Percentiles rank a stretch among this genome's conserved stretches.
Conservation (phyloP, 2,797 vertebrate species). For the Tympanoctomys barrerae region DNA sequence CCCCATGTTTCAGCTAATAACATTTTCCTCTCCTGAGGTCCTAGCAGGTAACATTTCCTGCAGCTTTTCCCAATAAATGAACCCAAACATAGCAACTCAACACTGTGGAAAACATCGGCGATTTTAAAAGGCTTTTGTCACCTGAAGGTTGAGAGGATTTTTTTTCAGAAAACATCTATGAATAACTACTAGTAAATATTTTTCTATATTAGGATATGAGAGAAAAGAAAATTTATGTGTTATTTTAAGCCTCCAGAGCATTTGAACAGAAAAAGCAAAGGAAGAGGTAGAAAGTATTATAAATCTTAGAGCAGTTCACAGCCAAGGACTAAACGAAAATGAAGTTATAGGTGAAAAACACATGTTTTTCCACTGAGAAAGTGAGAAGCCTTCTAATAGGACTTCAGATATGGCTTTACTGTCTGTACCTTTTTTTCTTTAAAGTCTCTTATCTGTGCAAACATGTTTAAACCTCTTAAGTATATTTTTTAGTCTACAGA, state of each 20-base stretch:
- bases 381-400: background rate
- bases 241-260: slow-evolving; percentile 51
- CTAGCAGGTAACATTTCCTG: slow-evolving; percentile 59
- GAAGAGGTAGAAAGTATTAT: slow-evolving; percentile 61
- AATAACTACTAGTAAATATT: slow-evolving; percentile 68
- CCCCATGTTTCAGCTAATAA: slow-evolving; percentile 59
- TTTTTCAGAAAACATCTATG: slow-evolving; percentile 38
- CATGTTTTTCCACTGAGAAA: background rate
- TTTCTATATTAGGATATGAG: slow-evolving; percentile 45
- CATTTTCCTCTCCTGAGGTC: slow-evolving; percentile 69
- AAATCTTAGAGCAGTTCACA: slow-evolving; percentile 53
- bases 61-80: slow-evolving; percentile 72
- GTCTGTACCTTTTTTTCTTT: background rate
- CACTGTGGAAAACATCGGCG: slow-evolving; percentile 52
- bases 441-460: background rate
- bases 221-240: slow-evolving; percentile 11
- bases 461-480: background rate
- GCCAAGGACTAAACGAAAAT: slow-evolving; percentile 72
- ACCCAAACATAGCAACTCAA: slow-evolving; percentile 70
- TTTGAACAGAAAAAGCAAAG: slow-evolving; percentile 64
- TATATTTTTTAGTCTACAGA: background rate
- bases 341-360: slow-evolving; percentile 73
- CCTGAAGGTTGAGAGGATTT: slow-evolving; percentile 58
- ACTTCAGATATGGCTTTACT: background rate
- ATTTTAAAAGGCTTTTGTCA: slow-evolving; percentile 72